Base-by-base conservation (phyloP, 2,113 vertebrate genomes). In the Orientallactaga bullata region DNA sequence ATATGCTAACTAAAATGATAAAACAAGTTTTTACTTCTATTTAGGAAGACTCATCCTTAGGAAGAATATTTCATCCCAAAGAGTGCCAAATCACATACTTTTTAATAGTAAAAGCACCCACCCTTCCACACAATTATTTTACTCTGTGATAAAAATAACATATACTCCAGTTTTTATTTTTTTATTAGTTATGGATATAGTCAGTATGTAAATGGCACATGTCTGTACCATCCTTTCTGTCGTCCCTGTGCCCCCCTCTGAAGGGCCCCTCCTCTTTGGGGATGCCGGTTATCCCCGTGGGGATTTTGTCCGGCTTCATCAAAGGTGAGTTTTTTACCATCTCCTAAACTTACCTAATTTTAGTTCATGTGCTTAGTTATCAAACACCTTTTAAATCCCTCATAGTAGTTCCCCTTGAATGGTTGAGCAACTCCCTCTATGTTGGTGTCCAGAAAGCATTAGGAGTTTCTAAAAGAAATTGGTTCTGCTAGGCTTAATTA, bases 291-390 rank as follows among this genome's bases (percentile, higher is more conserved):
- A 47, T 47, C 42, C 42, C 42, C 42, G 8, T n/a, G 8, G 42
- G 42, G 42, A 47, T 60, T 17, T 17, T 69, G 76, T 94, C 97
- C 71, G 76, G 65, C 94, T 97, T 96, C 96, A 92, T 95, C 94
- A 94, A 81, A 80, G 47, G 58, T 4, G 84, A 51, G 23, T 26
- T 93, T 90, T 93, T 73, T 86, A 66, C 79, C 24, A 65, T 60
- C 23, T 79, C 72, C 96, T 97, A 83, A n/a, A 80, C 93, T 92
- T 30, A 63, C 71, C 94, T 88, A 89, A 32, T 73, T 89, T 17
- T 89, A 81, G 77, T 97, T 97, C 89, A 77, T 60, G 16, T 23
- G 90, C 73, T 96, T 60, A 87, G 61, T 92, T 95, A 85, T 18
- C 11, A 7, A 95, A 66, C 8, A 7, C 68, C 42, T 81, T 68